Base-by-base conservation (phyloP, 92 coral and sea anemone species). In the Porites cylindrica region DNA sequence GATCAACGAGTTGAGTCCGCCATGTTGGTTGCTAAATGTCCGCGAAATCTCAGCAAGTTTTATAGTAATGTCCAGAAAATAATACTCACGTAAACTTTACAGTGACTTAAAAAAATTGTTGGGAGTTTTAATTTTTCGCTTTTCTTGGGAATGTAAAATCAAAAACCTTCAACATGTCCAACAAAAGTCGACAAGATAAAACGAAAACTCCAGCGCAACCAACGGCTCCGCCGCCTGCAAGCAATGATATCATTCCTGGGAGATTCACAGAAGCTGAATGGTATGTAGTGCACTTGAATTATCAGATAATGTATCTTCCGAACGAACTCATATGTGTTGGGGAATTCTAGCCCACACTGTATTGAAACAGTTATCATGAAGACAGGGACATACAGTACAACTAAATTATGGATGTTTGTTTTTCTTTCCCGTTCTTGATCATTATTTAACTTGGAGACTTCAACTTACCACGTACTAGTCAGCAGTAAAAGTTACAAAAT, bases 211-310 rank as follows among this genome's bases (percentile, higher is more conserved):
- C 98, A 2, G 96, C 98, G 54, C 99, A 96, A 85, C 72, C 96
- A 65, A 87, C 94, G 67, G 94, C 98, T 21, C 94, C 98, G 1
- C 93, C 95, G 24, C 93, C 97, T 23, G 91, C 94, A 17, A 93
- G 93, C 91, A 96, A 96, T 82, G 99, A 96, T 63, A 91, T 96
- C 76, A 93, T 96, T 52, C 99, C 99, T 4, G 99, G 99, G 83
- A 88, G 98, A 90, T 96, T 95, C 86, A 95, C 96, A 72, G 99
- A 96, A 76, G 88, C 92, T 68, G 97, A 96, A 78, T 96, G 98
- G 98, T 96, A 94, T 52, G 95, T 47, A 59, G 21, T 60, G 1
- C 32, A 17, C 5, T 53, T n/a, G 47, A 0, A 3, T 75, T 18
- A 75, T 17, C 1, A 52, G 20, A 17, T 8, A 47, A 18, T 53